Base-by-base conservation (phyloP, 2,113 vertebrate species). In the Festucalex cinctus region DNA sequence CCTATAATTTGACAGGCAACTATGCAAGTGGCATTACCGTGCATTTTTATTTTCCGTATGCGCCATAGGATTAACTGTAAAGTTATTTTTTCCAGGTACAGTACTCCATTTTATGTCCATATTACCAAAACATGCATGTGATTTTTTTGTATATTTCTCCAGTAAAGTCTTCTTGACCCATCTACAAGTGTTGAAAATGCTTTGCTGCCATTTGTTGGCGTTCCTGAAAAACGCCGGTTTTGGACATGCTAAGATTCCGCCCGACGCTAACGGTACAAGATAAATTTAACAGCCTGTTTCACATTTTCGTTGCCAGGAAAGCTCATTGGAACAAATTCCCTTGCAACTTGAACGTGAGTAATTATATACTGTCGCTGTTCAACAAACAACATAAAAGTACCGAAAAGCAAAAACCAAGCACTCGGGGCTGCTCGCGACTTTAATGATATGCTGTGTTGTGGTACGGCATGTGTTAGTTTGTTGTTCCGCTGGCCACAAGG, bases 211-310 rank as follows among this genome's bases (percentile, higher is more conserved):
- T 32, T 2, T 32, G 2, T 32, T 32, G 28, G 28, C 28, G 2
- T 32, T 4, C 28, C 44, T 46, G 16, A 46, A 17, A 46, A 46
- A 16, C 3, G 9, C 10, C 7, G 9, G 39, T 41, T 41, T 41
- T 13, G 12, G 39, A 41, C 3, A 41, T 10, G 39, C 28, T 32
- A 13, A 12, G 39, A 41, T 9, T 13, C 12, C 39, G 3, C 39
- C 39, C 39, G 13, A 41, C 39, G 10, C 9, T 10, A 41, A 10
- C 39, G 6, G 49, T 24, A 64, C 48, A 67, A 78, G 35, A 71
- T 68, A 57, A 26, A 63, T 77, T 81, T 77, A 75, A 81, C 60
- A 81, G 74, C 72, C 71, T 67, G 49, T 77, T 83, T 63, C 41
- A 5, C 75, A 63, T 75, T 66, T 62, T 46, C 61, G 17, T 64